These are phyloP conservation scores for Chaetura pelagica DNA, from an alignment of 2,113 vertebrate genomes.

Conservation along the genomic window DNA sequence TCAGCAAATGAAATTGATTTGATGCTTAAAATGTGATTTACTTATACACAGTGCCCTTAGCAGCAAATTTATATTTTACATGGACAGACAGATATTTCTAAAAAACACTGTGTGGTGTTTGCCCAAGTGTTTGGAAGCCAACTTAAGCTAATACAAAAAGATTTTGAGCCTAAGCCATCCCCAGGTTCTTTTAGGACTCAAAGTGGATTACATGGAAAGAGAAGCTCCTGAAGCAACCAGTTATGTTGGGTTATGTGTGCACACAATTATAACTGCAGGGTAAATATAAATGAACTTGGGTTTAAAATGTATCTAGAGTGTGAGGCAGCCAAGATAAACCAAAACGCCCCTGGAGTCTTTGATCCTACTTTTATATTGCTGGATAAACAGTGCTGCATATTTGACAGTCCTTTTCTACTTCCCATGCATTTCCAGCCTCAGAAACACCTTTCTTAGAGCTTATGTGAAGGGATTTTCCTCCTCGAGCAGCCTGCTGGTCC, in stretches of 20 bases:
- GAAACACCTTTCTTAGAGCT: not conserved
- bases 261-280: not conserved
- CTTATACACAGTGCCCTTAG: not conserved
- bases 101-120: not conserved
- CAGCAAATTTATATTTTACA: slow-evolving; percentile 9
- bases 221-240: not conserved
- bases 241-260: not conserved
- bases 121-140: not conserved
- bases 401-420: not conserved
- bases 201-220: not conserved
- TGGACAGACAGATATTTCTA: not conserved
- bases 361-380: not conserved
- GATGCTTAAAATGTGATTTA: slow-evolving; percentile 33
- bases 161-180: not conserved
- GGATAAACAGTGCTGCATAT: not conserved
- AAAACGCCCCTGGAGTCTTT: not conserved
- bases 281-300: not conserved
- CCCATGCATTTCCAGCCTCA: not conserved
- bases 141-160: not conserved
- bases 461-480: not conserved
- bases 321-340: not conserved
- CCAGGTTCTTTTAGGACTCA: not conserved
- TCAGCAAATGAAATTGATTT: slow-evolving; percentile 32
- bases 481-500: not conserved
- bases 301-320: not conserved